These are phyloP conservation scores for Pangasius djambal DNA, from an alignment of 2,797 vertebrate species.

Conservation along the genomic window DNA sequence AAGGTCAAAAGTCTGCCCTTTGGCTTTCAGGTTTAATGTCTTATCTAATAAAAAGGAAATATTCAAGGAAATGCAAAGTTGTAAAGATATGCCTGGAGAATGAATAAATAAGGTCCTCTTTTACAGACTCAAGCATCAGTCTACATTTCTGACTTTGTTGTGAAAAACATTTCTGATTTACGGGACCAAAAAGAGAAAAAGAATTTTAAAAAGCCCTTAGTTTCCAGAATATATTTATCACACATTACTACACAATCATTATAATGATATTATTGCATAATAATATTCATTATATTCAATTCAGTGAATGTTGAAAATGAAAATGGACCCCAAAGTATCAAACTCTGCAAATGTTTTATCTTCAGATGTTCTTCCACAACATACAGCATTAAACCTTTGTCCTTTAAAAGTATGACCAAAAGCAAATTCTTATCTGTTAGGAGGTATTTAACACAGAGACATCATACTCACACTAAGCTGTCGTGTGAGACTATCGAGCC, in stretches of 20 bases:
- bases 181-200: too few species aligned
- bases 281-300: not conserved
- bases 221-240: not conserved
- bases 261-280: not conserved
- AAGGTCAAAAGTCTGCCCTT: not conserved
- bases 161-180: not conserved
- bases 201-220: too few species aligned
- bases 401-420: not conserved
- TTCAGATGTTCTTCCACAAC: not conserved
- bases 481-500: not conserved
- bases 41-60: not conserved
- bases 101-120: not conserved
- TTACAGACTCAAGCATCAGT: not conserved
- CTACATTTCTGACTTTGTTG: not conserved
- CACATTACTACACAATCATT: not conserved
- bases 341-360: not conserved
- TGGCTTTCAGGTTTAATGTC: not conserved
- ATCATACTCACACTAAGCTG: slow-evolving; percentile 32
- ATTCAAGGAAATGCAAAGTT: too few species aligned
- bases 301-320: not conserved
- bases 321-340: not conserved
- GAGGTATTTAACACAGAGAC: not conserved
- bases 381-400: not conserved
- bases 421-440: not conserved
- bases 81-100: not conserved